phyloP scores from a whole-genome alignment of 2,888 invertebrate species.

The Protonemura montana region DNA sequence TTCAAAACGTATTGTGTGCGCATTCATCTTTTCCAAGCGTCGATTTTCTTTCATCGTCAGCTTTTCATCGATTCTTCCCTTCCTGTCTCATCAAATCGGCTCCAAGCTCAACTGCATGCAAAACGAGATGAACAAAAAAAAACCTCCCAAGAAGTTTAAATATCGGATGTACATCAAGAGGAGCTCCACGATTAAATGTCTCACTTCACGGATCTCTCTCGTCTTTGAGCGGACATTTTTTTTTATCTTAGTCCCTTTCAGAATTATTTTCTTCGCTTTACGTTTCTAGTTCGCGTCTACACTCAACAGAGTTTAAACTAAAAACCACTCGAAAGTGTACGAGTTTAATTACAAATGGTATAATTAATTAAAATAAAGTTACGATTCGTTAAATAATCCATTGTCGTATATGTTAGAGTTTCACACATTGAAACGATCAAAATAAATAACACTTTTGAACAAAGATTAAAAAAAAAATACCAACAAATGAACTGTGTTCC shows the following conservation, averaged over 20 bases:
- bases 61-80: conserved; percentile 36
- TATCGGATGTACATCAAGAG: neutral
- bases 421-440: neutral
- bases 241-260: neutral
- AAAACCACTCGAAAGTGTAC: neutral
- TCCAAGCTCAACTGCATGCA: conserved; percentile 19
- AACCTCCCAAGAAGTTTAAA: neutral
- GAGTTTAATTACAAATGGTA: neutral
- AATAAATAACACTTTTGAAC: neutral
- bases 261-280: neutral
- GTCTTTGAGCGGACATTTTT: neutral
- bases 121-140: neutral
- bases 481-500: neutral
- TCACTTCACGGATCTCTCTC: neutral
- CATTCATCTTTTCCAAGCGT: conserved; percentile 34
- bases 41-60: conserved; percentile 44
- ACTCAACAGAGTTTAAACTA: neutral
- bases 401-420: neutral
- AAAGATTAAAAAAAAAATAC: neutral
- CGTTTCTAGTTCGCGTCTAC: neutral
- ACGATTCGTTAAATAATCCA: neutral
- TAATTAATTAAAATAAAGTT: neutral
- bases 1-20: neutral
- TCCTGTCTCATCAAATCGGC: conserved; percentile 44
- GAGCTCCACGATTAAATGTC: neutral